Evolutionary conservation across 2,888 invertebrate species (phyloP).

Genomic region (Melinaea menophilus): DNA sequence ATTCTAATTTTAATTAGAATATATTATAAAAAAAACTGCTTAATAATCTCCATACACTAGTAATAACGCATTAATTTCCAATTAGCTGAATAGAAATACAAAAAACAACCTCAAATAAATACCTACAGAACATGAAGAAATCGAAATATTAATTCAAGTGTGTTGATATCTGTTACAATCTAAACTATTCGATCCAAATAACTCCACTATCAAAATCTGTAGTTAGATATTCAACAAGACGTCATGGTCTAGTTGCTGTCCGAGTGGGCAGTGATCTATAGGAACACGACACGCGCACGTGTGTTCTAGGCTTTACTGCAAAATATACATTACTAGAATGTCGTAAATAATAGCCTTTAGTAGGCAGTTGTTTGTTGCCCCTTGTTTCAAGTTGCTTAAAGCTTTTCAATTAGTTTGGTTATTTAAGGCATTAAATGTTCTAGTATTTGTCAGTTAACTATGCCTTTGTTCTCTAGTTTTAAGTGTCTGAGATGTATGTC

Average conservation of each 20-base stretch:
- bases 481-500: background rate
- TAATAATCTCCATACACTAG: too few relatives aligned
- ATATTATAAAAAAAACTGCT: too few relatives aligned
- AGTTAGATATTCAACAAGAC: conserved; percentile 1
- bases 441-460: background rate
- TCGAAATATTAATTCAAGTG: background rate
- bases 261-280: background rate
- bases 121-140: background rate
- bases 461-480: conserved; percentile 1
- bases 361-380: background rate
- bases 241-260: conserved; percentile 2
- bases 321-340: background rate
- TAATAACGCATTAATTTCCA: too few relatives aligned
- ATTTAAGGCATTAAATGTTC: background rate
- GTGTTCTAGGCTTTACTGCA: conserved; percentile 1
- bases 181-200: background rate
- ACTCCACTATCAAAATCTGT: conserved; percentile 1
- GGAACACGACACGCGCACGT: background rate
- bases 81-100: too few relatives aligned
- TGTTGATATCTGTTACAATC: too few relatives aligned
- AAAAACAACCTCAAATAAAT: too few relatives aligned
- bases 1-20: too few relatives aligned
- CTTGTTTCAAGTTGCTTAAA: background rate
- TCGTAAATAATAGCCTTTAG: background rate
- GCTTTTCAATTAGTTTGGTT: conserved; percentile 1